A percentile compares a stretch with the other conserved stretches of the same genome.
phyloP scores from a whole-genome alignment of 2,888 invertebrate genomes.

The Sinhomidia bicolor region DNA sequence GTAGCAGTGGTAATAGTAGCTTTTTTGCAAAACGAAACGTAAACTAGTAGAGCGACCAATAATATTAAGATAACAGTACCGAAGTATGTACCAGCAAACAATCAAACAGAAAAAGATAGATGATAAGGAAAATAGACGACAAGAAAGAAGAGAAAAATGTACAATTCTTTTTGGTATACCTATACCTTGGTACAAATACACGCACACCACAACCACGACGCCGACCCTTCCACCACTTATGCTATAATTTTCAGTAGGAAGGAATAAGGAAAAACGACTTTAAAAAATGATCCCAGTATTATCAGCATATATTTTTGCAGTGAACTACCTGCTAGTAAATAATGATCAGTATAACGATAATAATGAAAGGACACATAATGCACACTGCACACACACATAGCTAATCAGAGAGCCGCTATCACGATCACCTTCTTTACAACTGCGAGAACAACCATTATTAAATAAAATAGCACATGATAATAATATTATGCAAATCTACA shows the following conservation, averaged over 20 bases:
- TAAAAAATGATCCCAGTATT: constrained; percentile 32
- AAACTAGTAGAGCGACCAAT: neutral
- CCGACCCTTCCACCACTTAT: no score
- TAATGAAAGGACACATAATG: constrained; percentile 20
- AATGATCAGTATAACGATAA: neutral
- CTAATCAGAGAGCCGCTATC: constrained; percentile 25
- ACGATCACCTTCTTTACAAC: constrained; percentile 31
- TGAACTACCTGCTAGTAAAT: constrained; percentile 34
- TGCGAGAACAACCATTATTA: constrained; percentile 22
- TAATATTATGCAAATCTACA: neutral
- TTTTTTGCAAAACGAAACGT: neutral
- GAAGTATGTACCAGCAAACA: neutral
- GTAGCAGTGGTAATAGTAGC: constrained; percentile 10
- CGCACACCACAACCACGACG: no score
- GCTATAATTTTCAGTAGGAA: constrained; percentile 42
- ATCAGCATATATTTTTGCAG: neutral
- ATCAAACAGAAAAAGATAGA: constrained; percentile 16
- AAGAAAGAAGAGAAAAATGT: constrained; percentile 19
- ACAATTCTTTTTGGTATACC: neutral
- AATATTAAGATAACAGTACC: no score
- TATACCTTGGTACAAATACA: neutral
- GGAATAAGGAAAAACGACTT: constrained; percentile 43
- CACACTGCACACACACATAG: neutral
- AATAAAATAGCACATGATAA: constrained; percentile 13
- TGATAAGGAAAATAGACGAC: no score